phyloP scores from a whole-genome alignment of 1,140 invertebrate species.

The Drosophila busckii region DNA sequence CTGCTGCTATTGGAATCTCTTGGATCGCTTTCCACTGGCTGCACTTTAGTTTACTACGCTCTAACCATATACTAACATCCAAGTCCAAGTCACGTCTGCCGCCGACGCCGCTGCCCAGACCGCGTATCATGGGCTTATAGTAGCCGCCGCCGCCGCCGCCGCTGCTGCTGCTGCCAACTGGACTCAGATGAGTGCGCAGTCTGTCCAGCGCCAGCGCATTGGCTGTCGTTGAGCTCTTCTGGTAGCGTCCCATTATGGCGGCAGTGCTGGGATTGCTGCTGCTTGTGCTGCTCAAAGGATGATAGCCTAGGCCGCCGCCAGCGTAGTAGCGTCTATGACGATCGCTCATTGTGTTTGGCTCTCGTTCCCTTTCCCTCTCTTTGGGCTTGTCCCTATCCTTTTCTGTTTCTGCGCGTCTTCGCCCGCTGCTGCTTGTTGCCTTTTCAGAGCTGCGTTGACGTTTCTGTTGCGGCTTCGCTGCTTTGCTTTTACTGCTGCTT shows the following conservation, averaged over 20 bases:
- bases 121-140: constrained; percentile 74
- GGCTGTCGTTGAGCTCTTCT: constrained; percentile 71
- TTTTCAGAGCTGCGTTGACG: constrained; percentile 65
- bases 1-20: constrained; percentile 1
- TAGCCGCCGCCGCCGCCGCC: constrained; percentile 59
- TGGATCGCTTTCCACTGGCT: constrained; percentile 15
- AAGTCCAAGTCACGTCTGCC: constrained; percentile 52
- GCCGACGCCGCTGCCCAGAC: constrained; percentile 48
- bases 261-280: constrained; percentile 26
- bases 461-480: constrained; percentile 37
- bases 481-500: constrained; percentile 20
- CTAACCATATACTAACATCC: constrained; percentile 67
- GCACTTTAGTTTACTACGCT: constrained; percentile 10
- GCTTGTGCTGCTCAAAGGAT: constrained; percentile 23
- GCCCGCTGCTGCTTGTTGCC: constrained; percentile 31
- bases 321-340: constrained; percentile 73
- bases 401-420: constrained; percentile 53
- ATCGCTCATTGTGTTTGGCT: constrained; percentile 59
- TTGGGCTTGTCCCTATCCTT: constrained; percentile 27
- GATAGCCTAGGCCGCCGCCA: constrained; percentile 47
- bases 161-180: constrained; percentile 65
- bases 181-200: constrained; percentile 73
- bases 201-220: constrained; percentile 75
- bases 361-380: constrained; percentile 4
- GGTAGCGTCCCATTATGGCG: constrained; percentile 56